Evolutionary conservation across 2,797 vertebrate genomes (phyloP).

Genomic region (Coccyzus lansbergi): DNA sequence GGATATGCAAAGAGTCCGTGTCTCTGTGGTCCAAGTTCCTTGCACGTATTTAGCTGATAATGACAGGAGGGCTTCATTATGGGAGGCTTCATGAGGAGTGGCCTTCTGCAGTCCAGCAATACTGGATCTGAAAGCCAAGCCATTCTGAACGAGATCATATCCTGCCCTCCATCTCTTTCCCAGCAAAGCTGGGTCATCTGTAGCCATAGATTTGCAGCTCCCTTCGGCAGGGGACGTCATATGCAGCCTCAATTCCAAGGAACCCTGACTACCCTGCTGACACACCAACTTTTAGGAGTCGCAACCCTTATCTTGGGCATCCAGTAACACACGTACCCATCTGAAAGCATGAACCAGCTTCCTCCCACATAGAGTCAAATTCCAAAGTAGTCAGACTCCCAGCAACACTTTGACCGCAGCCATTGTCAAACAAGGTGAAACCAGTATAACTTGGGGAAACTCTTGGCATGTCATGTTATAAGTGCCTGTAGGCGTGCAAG

Average conservation of each 20-base stretch:
- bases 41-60: rapidly evolving
- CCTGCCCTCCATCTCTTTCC: neutral
- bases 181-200: neutral
- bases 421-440: constrained; percentile 9
- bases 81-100: neutral
- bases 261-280: neutral
- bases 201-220: neutral
- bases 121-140: neutral
- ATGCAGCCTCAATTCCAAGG: neutral
- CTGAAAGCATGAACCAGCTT: neutral
- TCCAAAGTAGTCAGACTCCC: neutral
- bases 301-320: neutral
- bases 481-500: neutral
- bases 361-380: neutral
- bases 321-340: neutral
- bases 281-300: neutral
- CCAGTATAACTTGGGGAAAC: neutral
- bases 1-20: rapidly evolving
- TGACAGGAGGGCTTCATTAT: neutral
- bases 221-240: neutral
- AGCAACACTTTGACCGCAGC: neutral
- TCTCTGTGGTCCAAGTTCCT: neutral
- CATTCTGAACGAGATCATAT: neutral
- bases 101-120: neutral
- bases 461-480: neutral